Percentiles rank a stretch among this genome's conserved stretches.
Evolutionary conservation across 2,888 invertebrate genomes (phyloP).

Genomic region (Dendrolimus pini): DNA sequence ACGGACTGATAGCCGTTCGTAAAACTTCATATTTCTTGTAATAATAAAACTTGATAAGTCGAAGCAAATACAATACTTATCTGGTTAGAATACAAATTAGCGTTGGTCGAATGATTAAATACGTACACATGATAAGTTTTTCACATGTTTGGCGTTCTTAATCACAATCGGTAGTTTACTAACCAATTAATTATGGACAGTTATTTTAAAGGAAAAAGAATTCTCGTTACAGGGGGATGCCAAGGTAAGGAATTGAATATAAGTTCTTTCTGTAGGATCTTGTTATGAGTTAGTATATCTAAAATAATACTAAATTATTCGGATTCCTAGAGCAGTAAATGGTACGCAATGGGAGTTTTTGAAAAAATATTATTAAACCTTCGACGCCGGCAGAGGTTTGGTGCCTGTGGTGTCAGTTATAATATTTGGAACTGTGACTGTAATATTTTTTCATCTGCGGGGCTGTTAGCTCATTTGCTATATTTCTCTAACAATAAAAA

Average conservation of each 20-base stretch:
- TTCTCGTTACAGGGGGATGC: slow-evolving; percentile 92
- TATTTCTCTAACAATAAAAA: no score
- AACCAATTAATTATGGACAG: slow-evolving; percentile 40
- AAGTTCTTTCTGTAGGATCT: neutral
- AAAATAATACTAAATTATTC: neutral
- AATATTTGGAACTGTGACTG: no score
- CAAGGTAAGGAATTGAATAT: slow-evolving; percentile 76
- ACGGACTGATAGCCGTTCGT: no score
- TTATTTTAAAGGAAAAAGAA: slow-evolving; percentile 82
- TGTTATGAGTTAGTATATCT: neutral
- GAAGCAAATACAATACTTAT: neutral
- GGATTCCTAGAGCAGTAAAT: no score
- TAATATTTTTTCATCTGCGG: no score
- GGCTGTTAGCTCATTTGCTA: no score
- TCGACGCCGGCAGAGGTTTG: no score
- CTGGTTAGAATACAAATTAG: neutral
- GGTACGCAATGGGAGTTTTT: no score
- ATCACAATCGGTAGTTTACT: no score
- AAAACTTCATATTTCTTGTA: no score
- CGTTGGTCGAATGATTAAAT: neutral
- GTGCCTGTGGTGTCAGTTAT: no score
- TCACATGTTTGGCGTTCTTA: neutral
- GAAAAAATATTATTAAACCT: no score
- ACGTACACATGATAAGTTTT: neutral
- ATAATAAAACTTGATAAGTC: neutral